These are phyloP conservation scores for Spilarctia lutea DNA, from an alignment of 2,888 invertebrate species.

Conservation along the genomic window DNA sequence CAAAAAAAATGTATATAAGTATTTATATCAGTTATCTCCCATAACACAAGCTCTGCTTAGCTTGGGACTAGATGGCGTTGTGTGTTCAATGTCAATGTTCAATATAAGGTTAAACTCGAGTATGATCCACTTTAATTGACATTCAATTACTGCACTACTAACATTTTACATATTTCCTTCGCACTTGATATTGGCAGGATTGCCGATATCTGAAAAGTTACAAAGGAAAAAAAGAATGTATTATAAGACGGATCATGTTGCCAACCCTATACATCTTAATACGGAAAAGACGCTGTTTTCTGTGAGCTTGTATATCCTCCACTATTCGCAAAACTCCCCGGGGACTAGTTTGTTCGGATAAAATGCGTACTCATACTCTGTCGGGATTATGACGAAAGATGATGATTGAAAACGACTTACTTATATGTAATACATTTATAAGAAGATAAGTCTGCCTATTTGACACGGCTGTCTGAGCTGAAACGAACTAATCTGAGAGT, in stretches of 20 bases:
- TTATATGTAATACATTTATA: background rate
- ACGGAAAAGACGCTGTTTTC: background rate
- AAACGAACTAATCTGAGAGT: background rate
- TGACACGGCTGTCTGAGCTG: background rate
- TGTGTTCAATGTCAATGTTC: no score
- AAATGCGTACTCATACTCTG: slow-evolving; percentile 10
- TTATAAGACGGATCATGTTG: background rate
- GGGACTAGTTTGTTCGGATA: slow-evolving; percentile 12
- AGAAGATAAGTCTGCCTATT: background rate
- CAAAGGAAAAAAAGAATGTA: background rate
- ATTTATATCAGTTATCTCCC: no score
- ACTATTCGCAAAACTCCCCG: slow-evolving; percentile 6
- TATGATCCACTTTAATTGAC: no score
- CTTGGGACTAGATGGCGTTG: no score
- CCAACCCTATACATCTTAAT: slow-evolving; percentile 11
- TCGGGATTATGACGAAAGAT: slow-evolving; percentile 12
- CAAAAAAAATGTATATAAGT: no score
- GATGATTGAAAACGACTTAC: slow-evolving; percentile 1
- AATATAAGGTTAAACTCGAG: no score
- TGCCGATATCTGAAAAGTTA: background rate
- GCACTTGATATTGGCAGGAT: no score
- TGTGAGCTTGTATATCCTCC: slow-evolving; percentile 8
- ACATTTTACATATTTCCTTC: no score
- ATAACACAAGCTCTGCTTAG: no score
- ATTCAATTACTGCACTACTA: no score